phyloP scores from a whole-genome alignment of 2,888 invertebrate species.

The Lasioglossum figueresi region DNA sequence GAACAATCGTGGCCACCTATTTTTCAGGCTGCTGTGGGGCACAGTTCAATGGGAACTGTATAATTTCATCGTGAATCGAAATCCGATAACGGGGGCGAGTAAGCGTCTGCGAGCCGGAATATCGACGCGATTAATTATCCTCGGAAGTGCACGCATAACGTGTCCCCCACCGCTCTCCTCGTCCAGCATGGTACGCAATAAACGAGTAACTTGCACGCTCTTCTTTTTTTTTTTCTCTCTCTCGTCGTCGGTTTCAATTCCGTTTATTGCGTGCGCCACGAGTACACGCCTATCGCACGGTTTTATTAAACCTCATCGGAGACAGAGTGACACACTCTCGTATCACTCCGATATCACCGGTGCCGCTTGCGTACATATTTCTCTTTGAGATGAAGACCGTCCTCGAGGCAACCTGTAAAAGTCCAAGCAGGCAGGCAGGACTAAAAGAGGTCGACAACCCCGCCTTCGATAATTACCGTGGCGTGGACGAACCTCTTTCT shows the following conservation, averaged over 20 bases:
- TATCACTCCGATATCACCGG: constrained; percentile 45
- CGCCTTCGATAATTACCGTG: constrained; percentile 72
- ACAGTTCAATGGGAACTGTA: constrained; percentile 38
- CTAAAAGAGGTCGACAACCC: constrained; percentile 73
- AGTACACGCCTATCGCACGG: constrained; percentile 1
- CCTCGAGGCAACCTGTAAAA: constrained; percentile 62
- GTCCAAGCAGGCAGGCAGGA: constrained; percentile 67
- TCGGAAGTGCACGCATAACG: constrained; percentile 27
- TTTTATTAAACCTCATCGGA: constrained; percentile 54
- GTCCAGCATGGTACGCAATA: constrained; percentile 7
- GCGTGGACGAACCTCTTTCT: constrained; percentile 61
- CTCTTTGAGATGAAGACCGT: constrained; percentile 57
- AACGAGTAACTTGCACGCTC: constrained; percentile 18
- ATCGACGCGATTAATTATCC: constrained; percentile 63
- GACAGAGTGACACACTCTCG: constrained; percentile 10
- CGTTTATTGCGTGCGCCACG: constrained; percentile 35
- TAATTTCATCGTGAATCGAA: constrained; percentile 61
- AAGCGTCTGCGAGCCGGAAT: constrained; percentile 32
- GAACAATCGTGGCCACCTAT: constrained; percentile 40
- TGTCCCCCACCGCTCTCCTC: neutral
- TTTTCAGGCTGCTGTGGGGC: constrained; percentile 37
- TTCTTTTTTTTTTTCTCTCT: constrained; percentile 32
- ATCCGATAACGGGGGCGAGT: constrained; percentile 52
- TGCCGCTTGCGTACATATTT: constrained; percentile 3
- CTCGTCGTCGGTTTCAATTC: constrained; percentile 34